These are phyloP conservation scores for Holotrichia oblita DNA, from an alignment of 1,140 invertebrate genomes.

Conservation along the genomic window DNA sequence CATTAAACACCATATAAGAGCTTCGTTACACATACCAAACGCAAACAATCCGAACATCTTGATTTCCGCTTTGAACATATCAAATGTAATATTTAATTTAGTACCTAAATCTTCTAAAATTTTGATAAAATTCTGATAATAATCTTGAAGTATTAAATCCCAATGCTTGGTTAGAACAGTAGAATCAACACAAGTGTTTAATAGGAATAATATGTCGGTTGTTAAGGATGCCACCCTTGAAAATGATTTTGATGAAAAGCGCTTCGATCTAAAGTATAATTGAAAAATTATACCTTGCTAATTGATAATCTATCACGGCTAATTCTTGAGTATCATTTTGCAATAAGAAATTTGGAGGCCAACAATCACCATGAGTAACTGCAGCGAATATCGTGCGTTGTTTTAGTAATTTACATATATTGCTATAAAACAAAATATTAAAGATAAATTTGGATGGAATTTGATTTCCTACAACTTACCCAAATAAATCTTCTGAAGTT, in stretches of 20 bases:
- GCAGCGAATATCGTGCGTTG: conserved; percentile 59
- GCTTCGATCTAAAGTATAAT: too few relatives aligned
- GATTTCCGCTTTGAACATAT: conserved; percentile 48
- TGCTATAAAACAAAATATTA: conserved; percentile 27
- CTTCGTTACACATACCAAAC: conserved; percentile 54
- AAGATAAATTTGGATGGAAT: not conserved
- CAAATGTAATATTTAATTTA: conserved; percentile 47
- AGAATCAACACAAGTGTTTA: conserved; percentile 64
- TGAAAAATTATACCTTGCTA: too few relatives aligned
- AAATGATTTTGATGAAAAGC: too few relatives aligned
- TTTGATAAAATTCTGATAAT: conserved; percentile 60
- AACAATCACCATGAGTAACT: conserved; percentile 76
- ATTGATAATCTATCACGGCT: conserved; percentile 76
- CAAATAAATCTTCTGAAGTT: conserved; percentile 63
- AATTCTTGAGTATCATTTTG: conserved; percentile 60
- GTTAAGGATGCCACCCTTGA: conserved; percentile 62
- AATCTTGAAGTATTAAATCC: conserved; percentile 61
- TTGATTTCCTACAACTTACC: conserved; percentile 47
- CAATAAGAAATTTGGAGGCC: conserved; percentile 77
- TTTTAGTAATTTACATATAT: conserved; percentile 54
- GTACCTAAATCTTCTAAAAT: conserved; percentile 53
- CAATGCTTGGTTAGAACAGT: conserved; percentile 61
- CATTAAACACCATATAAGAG: conserved; percentile 49
- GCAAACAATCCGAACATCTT: conserved; percentile 46
- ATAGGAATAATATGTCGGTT: conserved; percentile 65